These are phyloP conservation scores for Melanophora roralis DNA, from an alignment of 2,888 invertebrate species.

Conservation along the genomic window DNA sequence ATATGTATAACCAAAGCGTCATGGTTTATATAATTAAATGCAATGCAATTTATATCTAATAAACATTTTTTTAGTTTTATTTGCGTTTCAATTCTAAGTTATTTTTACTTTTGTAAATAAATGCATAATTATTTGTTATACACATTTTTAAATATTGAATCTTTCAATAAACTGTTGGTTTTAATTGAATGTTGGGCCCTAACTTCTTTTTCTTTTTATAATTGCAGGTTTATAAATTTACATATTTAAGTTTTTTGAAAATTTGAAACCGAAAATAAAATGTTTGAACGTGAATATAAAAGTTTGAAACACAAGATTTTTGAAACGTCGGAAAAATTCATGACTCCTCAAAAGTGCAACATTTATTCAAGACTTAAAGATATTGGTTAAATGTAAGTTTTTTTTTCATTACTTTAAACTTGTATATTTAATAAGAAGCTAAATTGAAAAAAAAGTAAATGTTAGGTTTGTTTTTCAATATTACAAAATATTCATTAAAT, in stretches of 20 bases:
- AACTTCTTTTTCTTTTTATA: neutral
- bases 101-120: too few relatives aligned
- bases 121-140: too few relatives aligned
- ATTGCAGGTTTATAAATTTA: conserved; percentile 10
- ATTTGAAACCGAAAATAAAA: too few relatives aligned
- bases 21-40: conserved; percentile 12
- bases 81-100: conserved; percentile 28
- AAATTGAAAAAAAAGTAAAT: too few relatives aligned
- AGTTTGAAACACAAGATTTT: too few relatives aligned
- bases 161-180: neutral
- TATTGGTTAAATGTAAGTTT: neutral
- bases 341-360: neutral
- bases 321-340: too few relatives aligned
- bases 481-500: too few relatives aligned
- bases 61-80: neutral
- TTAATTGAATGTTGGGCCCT: neutral
- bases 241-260: too few relatives aligned
- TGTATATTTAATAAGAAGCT: too few relatives aligned
- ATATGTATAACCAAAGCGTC: conserved; percentile 31
- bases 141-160: neutral
- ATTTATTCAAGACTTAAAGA: neutral
- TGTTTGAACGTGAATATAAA: too few relatives aligned
- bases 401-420: too few relatives aligned
- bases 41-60: conserved; percentile 10
- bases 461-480: too few relatives aligned